phyloP scores from a whole-genome alignment of 1,140 invertebrate species.

The Ceratosolen solmsi region DNA sequence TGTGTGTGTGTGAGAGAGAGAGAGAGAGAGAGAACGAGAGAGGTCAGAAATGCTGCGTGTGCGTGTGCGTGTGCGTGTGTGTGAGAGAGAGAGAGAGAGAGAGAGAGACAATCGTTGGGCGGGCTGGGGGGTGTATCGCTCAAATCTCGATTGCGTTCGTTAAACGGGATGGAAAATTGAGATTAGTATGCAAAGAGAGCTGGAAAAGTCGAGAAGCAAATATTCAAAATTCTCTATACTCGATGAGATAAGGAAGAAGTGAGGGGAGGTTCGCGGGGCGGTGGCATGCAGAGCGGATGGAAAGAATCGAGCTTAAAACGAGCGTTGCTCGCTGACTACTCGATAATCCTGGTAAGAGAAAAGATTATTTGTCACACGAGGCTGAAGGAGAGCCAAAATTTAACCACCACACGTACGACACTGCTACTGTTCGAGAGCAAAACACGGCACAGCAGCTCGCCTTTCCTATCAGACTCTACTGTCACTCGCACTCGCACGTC shows the following conservation, averaged over 20 bases:
- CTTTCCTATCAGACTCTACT: neutral
- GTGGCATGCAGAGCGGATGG: neutral
- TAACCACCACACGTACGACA: conserved; percentile 6
- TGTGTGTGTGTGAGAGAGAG: neutral
- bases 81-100: neutral
- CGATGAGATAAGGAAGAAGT: neutral
- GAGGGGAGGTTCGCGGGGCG: neutral
- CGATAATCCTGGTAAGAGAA: neutral
- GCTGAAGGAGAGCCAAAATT: conserved; percentile 13
- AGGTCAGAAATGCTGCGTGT: no score
- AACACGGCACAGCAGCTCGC: conserved; percentile 5
- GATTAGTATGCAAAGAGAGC: no score
- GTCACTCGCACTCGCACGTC: neutral
- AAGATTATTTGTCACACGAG: neutral
- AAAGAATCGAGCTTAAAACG: neutral
- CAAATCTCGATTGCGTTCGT: neutral
- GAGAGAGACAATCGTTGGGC: neutral
- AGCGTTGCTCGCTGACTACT: neutral
- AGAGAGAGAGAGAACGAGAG: neutral
- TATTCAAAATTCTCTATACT: neutral
- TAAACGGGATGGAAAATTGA: neutral
- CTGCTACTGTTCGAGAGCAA: conserved; percentile 9
- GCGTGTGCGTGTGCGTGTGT: no score
- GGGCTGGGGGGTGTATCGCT: neutral
- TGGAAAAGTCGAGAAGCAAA: neutral